Evolutionary conservation across 2,113 vertebrate species (phyloP).

Genomic region (Gyps fulvus): DNA sequence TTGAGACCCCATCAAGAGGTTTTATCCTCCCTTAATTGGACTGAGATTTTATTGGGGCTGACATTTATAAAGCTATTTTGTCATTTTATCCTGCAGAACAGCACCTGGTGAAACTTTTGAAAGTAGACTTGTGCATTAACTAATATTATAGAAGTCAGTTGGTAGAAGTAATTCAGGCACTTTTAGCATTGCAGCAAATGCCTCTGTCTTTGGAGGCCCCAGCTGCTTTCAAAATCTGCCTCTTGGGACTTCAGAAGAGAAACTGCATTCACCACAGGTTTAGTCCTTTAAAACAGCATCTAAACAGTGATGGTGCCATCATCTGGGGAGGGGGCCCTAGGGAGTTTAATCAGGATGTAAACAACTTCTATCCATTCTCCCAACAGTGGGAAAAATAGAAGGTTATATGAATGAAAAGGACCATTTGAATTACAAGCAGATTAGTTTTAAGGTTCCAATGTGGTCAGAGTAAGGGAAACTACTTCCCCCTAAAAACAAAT

Average conservation of each 20-base stretch:
- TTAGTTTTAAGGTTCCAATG: constrained; percentile 3
- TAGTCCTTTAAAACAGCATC: background rate
- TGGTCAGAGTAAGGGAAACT: background rate
- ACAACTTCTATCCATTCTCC: constrained; percentile 20
- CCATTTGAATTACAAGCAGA: constrained; percentile 35
- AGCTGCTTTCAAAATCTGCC: background rate
- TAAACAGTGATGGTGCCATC: background rate
- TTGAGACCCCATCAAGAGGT: background rate
- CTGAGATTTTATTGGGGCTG: background rate
- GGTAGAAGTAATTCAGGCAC: background rate
- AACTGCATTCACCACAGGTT: background rate
- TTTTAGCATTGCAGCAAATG: background rate
- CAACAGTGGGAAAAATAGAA: background rate
- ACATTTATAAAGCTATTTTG: background rate
- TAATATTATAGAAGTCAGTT: background rate
- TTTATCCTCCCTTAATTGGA: background rate
- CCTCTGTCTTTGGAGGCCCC: background rate
- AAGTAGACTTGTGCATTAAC: background rate
- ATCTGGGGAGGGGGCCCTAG: background rate
- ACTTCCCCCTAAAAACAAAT: background rate
- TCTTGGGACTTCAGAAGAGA: background rate
- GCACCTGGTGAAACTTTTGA: background rate
- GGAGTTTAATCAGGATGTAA: constrained; percentile 48
- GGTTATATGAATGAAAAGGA: background rate
- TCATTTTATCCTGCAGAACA: background rate